Conservation (phyloP, 2,113 vertebrate species). For the Shinisaurus crocodilurus region DNA sequence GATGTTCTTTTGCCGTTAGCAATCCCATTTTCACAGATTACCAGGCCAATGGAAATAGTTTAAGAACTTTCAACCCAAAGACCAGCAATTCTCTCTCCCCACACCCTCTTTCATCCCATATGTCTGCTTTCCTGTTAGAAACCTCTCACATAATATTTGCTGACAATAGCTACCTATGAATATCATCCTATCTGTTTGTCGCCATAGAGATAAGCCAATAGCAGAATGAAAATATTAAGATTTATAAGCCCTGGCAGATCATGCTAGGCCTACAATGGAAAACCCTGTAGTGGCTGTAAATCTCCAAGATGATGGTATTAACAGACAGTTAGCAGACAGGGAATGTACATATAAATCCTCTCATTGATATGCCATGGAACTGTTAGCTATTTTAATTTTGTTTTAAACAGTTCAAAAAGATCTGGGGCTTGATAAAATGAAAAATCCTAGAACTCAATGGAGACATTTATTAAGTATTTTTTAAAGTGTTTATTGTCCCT, state of each 20-base stretch:
- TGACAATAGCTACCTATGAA: conserved; percentile 18
- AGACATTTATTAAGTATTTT: not conserved
- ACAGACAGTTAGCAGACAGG: not conserved
- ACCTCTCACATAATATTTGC: conserved; percentile 6
- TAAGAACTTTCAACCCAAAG: conserved; percentile 28
- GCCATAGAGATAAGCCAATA: conserved; percentile 38
- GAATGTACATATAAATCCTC: conserved; percentile 20
- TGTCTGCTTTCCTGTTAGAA: conserved; percentile 15
- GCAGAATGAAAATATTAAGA: conserved; percentile 28
- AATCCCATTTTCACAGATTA: conserved; percentile 8
- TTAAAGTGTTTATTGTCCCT: not conserved
- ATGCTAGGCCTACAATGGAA: conserved; percentile 5
- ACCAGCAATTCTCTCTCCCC: not conserved
- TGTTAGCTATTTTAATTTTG: not conserved
- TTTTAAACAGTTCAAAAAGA: not conserved
- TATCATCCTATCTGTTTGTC: not conserved
- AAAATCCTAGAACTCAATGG: not conserved
- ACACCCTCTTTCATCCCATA: not conserved
- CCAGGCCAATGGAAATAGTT: conserved; percentile 2
- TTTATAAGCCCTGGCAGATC: not conserved
- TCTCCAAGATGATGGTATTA: not conserved
- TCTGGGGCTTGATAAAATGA: not conserved
- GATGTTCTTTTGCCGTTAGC: not conserved
- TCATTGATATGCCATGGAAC: conserved; percentile 4
- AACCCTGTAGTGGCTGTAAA: conserved; percentile 14